Evolutionary conservation across 1,140 invertebrate species (phyloP).

Genomic region (Latrodectus geometricus): DNA sequence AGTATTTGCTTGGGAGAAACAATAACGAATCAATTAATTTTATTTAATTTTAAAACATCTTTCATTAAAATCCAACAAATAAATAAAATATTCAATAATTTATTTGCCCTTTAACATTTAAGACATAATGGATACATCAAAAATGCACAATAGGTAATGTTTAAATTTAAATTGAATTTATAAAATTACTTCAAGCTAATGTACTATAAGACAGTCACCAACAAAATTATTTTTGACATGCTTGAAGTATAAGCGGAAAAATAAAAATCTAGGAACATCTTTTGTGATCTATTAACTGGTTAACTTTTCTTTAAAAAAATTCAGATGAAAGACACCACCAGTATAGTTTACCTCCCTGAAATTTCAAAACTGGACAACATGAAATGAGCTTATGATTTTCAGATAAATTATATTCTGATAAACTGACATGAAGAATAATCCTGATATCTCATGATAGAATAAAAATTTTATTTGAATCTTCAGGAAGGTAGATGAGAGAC

Average conservation of each 20-base stretch:
- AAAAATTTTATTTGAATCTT: slow-evolving; percentile 54
- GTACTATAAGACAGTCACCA: too few species aligned
- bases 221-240: too few species aligned
- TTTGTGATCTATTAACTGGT: slow-evolving; percentile 38
- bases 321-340: slow-evolving; percentile 44
- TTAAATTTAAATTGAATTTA: too few species aligned
- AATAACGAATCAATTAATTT: too few species aligned
- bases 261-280: slow-evolving; percentile 43
- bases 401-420: slow-evolving; percentile 48
- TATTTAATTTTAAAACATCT: too few species aligned
- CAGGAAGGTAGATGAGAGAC: slow-evolving; percentile 47
- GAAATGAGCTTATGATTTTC: slow-evolving; percentile 45
- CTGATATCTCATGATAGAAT: slow-evolving; percentile 49
- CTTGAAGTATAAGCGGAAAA: background rate
- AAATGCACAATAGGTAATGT: too few species aligned
- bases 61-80: too few species aligned
- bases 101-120: too few species aligned
- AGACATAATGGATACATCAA: too few species aligned
- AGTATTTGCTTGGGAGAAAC: too few species aligned
- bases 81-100: too few species aligned
- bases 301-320: slow-evolving; percentile 21
- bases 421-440: slow-evolving; percentile 7
- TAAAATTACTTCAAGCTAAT: too few species aligned
- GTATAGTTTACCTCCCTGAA: slow-evolving; percentile 39
- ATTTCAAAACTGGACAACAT: slow-evolving; percentile 56